Percentiles rank a stretch among this genome's conserved stretches.
phyloP scores from a whole-genome alignment of 2,113 vertebrate species.

The Eptatretus burgeri region DNA sequence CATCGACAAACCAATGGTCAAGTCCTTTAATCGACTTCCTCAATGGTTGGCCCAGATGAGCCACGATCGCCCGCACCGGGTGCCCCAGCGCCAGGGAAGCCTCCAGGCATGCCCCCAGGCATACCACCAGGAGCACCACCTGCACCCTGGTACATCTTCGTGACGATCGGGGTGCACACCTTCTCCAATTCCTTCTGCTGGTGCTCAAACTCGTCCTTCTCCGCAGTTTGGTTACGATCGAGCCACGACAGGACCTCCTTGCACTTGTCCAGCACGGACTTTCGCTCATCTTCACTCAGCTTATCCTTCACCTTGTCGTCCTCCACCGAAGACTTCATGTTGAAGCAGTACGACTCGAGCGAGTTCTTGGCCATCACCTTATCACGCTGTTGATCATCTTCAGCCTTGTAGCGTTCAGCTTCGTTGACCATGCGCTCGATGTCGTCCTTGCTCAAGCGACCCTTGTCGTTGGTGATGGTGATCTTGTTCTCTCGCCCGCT shows the following conservation, averaged over 20 bases:
- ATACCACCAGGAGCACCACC: slow-evolving; percentile 11
- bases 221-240: slow-evolving; percentile 30
- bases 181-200: slow-evolving; percentile 40
- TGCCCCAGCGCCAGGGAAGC: slow-evolving; percentile 14
- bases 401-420: slow-evolving; percentile 32
- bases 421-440: slow-evolving; percentile 42
- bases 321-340: slow-evolving; percentile 31
- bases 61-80: slow-evolving; percentile 12
- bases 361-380: slow-evolving; percentile 28
- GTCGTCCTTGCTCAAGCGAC: slow-evolving; percentile 34
- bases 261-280: slow-evolving; percentile 29
- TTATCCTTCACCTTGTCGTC: slow-evolving; percentile 36
- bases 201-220: slow-evolving; percentile 36
- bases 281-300: slow-evolving; percentile 31
- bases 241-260: slow-evolving; percentile 30
- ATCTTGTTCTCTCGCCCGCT: slow-evolving; percentile 41
- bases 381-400: slow-evolving; percentile 29
- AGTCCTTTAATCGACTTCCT: slow-evolving; percentile 29
- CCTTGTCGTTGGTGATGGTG: slow-evolving; percentile 40
- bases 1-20: too few relatives aligned
- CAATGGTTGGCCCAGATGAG: slow-evolving; percentile 23
- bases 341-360: slow-evolving; percentile 31
- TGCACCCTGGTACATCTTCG: slow-evolving; percentile 28
- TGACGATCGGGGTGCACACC: slow-evolving; percentile 34
- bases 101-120: slow-evolving; percentile 12